phyloP scores from a whole-genome alignment of 2,113 vertebrate species.

The Anseranas semipalmata region DNA sequence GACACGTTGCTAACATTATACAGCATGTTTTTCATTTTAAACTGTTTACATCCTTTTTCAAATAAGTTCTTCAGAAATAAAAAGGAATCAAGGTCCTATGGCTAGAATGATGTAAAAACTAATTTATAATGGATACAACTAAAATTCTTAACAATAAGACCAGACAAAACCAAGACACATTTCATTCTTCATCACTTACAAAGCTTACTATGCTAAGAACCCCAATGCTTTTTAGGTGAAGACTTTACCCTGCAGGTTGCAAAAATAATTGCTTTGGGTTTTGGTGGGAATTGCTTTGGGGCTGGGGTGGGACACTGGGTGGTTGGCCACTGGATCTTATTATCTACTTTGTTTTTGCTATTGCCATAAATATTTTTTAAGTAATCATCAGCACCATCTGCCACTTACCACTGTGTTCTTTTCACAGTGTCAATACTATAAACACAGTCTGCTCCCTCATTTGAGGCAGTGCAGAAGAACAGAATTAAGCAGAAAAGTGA shows the following conservation, averaged over 20 bases:
- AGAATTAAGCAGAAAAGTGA: constrained; percentile 39
- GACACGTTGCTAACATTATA: neutral
- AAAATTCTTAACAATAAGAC: neutral
- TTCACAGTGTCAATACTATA: constrained; percentile 52
- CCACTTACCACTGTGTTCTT: constrained; percentile 49
- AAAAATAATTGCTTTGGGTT: neutral
- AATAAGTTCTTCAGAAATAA: neutral
- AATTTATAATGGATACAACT: neutral
- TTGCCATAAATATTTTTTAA: constrained; percentile 66
- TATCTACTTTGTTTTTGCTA: constrained; percentile 46
- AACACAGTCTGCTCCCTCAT: constrained; percentile 63
- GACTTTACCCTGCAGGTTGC: neutral
- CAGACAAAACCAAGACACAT: constrained; percentile 13
- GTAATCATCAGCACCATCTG: constrained; percentile 52
- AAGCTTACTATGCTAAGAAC: neutral
- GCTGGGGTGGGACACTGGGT: neutral
- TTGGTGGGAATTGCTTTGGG: neutral
- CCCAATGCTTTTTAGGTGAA: neutral
- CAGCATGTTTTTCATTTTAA: neutral
- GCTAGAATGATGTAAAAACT: neutral
- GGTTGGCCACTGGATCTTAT: constrained; percentile 3
- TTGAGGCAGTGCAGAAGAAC: constrained; percentile 3
- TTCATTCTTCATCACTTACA: neutral
- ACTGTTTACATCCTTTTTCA: neutral
- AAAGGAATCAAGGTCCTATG: neutral